Percentiles rank a stretch among this genome's conserved stretches.
These are phyloP conservation scores for Oplegnathus fasciatus DNA, from an alignment of 2,113 vertebrate species.

Conservation along the genomic window DNA sequence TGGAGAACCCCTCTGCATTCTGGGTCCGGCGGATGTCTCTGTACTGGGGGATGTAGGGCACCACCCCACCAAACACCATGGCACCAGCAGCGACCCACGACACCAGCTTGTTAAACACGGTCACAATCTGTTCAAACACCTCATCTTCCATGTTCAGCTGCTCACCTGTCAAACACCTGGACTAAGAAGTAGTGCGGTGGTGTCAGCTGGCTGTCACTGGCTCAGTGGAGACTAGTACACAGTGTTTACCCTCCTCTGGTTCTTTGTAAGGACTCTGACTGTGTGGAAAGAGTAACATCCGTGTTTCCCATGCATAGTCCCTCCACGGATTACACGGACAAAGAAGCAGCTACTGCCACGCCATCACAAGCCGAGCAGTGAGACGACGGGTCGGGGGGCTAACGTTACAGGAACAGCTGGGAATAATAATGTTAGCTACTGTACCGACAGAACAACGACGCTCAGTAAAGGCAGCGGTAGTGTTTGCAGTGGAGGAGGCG, in stretches of 20 bases:
- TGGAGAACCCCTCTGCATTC: slow-evolving; percentile 96
- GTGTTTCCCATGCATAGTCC: slow-evolving; percentile 4
- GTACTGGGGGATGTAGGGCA: slow-evolving; percentile 97
- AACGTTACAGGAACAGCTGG: background rate
- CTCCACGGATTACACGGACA: background rate
- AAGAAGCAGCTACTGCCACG: slow-evolving; percentile 61
- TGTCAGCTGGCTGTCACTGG: background rate
- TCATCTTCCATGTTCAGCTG: slow-evolving; percentile 87
- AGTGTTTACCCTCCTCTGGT: background rate
- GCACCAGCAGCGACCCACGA: slow-evolving; percentile 92
- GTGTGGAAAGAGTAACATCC: slow-evolving; percentile 15
- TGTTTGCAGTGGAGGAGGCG: background rate
- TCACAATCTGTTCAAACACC: slow-evolving; percentile 86
- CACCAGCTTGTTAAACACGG: slow-evolving; percentile 85
- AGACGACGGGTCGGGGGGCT: background rate
- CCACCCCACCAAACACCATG: slow-evolving; percentile 95
- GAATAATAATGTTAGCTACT: background rate
- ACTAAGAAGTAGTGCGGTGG: background rate
- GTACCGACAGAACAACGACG: too few relatives aligned
- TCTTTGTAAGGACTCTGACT: background rate
- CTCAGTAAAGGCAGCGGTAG: background rate
- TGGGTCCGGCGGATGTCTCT: slow-evolving; percentile 92
- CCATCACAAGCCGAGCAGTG: slow-evolving; percentile 37
- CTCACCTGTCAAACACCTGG: background rate
- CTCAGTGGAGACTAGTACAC: background rate